These are phyloP conservation scores for Venusia cambrica DNA, from an alignment of 2,888 invertebrate species.

Conservation along the genomic window DNA sequence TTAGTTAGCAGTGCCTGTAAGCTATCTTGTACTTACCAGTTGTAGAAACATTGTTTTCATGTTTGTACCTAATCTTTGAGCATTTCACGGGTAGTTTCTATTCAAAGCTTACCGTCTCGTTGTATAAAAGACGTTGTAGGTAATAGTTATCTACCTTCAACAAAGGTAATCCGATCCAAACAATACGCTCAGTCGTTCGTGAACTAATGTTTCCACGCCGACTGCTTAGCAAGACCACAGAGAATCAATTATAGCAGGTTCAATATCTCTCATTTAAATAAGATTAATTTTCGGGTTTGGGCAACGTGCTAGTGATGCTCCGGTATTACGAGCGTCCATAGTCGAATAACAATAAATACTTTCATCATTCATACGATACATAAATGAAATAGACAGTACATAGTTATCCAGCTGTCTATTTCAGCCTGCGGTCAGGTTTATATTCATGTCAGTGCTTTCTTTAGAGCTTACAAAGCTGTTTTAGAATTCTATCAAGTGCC, in stretches of 20 bases:
- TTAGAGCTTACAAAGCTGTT: slow-evolving; percentile 43
- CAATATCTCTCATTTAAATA: too few relatives aligned
- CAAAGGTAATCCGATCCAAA: slow-evolving; percentile 31
- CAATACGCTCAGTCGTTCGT: slow-evolving; percentile 30
- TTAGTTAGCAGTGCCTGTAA: too few relatives aligned
- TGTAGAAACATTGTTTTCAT: too few relatives aligned
- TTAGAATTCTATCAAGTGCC: slow-evolving; percentile 51
- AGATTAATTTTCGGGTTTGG: too few relatives aligned
- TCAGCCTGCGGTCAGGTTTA: slow-evolving; percentile 20
- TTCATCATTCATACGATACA: too few relatives aligned
- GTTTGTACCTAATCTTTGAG: too few relatives aligned
- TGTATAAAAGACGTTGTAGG: slow-evolving; percentile 1
- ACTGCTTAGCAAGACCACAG: slow-evolving; percentile 28
- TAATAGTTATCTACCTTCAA: slow-evolving; percentile 13
- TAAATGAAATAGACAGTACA: too few relatives aligned
- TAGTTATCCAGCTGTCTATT: not conserved
- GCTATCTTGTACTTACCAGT: too few relatives aligned
- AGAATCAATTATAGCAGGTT: slow-evolving; percentile 12
- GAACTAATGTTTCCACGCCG: slow-evolving; percentile 31
- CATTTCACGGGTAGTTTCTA: too few relatives aligned
- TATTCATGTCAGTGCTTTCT: slow-evolving; percentile 52
- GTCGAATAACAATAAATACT: too few relatives aligned
- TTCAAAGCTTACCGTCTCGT: slow-evolving; percentile 4
- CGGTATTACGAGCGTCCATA: too few relatives aligned
- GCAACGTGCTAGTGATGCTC: too few relatives aligned